Base-by-base conservation (phyloP, 2,797 vertebrate genomes). In the Botia kubotai region DNA sequence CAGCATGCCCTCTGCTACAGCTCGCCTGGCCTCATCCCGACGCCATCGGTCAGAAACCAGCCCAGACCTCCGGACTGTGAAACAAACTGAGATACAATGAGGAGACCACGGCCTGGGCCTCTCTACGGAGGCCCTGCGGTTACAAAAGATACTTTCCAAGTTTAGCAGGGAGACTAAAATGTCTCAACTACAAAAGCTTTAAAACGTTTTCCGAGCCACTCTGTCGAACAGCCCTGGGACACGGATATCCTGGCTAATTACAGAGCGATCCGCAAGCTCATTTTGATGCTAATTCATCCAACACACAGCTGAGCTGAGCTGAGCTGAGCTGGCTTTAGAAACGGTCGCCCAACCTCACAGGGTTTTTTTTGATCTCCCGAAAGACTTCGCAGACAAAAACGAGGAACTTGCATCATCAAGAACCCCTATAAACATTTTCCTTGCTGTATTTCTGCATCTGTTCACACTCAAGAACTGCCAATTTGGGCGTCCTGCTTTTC, bases 241-340 rank as follows among this genome's bases (percentile, higher is more conserved):
- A 39, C 1, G 62, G 76, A 85, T 79, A 85, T 75, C 23, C 67
- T 66, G 77, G 68, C 70, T 85, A 88, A 89, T 89, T 84, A 86
- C 65, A 16, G 17, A 62, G 55, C 83, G 43, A 85, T 77, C 65
- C 69, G 76, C 14, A 66, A n/a, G 65, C 72, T 84, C 66, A 65
- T 88, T 88, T 87, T 75, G 77, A 84, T 70, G 75, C 78, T 79
- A 65, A 85, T 84, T 87, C 72, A 58, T 84, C 43, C 77, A 82
- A 74, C 77, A 53, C 71, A 39, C 63, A 79, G 26, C 23, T 52
- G 16, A 19, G 11, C 50, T 52, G 70, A 79, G 26, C 23, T 52
- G 16, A 19, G 11, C 50, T 52, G 70, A 72, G 58, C 33, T 29
- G 62, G 75, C 50, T 76, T 84, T 55, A 84, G 43, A 70, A 50